phyloP scores from a whole-genome alignment of 2,113 vertebrate genomes.

The Paradisaea rubra region DNA sequence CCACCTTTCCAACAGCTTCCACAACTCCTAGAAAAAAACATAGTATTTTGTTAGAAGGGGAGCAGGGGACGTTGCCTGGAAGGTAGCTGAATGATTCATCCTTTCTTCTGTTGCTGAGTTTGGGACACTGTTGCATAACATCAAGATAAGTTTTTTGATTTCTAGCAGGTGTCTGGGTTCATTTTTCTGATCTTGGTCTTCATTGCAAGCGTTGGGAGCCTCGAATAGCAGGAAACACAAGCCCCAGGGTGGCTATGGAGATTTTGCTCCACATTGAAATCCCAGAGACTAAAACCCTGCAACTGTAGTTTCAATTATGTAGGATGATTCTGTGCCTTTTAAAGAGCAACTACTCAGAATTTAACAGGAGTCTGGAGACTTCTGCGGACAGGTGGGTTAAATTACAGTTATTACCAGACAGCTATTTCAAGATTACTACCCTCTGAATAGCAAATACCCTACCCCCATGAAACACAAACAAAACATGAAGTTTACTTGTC shows the following conservation, averaged over 20 bases:
- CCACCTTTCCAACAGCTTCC: not conserved
- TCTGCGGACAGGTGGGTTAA: constrained; percentile 22
- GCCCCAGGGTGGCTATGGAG: not conserved
- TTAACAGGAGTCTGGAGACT: constrained; percentile 33
- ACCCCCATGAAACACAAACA: not conserved
- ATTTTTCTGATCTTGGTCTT: not conserved
- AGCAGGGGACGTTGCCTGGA: not conserved
- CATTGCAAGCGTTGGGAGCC: not conserved
- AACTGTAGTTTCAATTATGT: constrained; percentile 54
- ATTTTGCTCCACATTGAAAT: not conserved
- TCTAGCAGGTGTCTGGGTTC: not conserved
- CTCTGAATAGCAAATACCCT: not conserved
- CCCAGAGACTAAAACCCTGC: not conserved
- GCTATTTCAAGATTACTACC: constrained; percentile 42
- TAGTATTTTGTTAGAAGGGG: not conserved
- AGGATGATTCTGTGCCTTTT: constrained; percentile 7
- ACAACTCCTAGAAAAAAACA: not conserved
- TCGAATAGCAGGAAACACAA: not conserved
- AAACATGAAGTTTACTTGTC: not conserved
- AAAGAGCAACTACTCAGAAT: not conserved
- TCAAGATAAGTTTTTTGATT: not conserved
- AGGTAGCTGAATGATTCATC: not conserved
- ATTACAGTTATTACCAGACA: constrained; percentile 53
- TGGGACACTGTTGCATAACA: not conserved
- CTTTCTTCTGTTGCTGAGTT: not conserved